Conservation (phyloP, 2,888 invertebrate species). For the Troides aeacus region DNA sequence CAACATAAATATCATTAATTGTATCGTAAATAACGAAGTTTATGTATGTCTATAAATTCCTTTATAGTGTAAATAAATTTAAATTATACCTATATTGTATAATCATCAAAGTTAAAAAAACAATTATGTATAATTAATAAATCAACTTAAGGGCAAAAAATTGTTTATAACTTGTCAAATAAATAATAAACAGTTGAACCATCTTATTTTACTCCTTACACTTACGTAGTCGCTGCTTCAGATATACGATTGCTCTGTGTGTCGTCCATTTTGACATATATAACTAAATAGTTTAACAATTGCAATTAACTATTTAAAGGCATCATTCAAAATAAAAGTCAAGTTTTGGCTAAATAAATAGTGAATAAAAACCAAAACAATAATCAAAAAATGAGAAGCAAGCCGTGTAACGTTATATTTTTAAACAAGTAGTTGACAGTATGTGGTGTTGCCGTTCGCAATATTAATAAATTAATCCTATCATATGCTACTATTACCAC, state of each 20-base stretch:
- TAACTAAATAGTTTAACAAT: conserved; percentile 4
- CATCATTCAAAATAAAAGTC: conserved; percentile 6
- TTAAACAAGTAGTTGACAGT: conserved; percentile 16
- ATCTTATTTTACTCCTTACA: conserved; percentile 26
- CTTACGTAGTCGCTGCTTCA: conserved; percentile 62
- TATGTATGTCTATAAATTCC: too few species aligned
- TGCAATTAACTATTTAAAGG: neutral
- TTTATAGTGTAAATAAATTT: too few species aligned
- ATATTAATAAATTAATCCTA: neutral
- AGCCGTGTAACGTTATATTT: conserved; percentile 12
- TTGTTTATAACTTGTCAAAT: too few species aligned
- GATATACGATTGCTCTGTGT: conserved; percentile 50
- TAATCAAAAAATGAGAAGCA: neutral
- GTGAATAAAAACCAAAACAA: neutral
- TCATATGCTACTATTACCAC: neutral
- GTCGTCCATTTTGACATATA: conserved; percentile 54
- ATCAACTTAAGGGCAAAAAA: too few species aligned
- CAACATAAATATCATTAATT: too few species aligned
- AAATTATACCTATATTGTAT: too few species aligned
- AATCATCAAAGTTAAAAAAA: too few species aligned
- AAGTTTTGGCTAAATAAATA: neutral
- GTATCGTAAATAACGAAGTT: too few species aligned
- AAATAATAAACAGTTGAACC: too few species aligned
- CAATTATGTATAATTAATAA: too few species aligned
- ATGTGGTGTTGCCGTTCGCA: neutral